Base-by-base conservation (phyloP, 1,140 invertebrate genomes). In the Saccostrea glomerata region DNA sequence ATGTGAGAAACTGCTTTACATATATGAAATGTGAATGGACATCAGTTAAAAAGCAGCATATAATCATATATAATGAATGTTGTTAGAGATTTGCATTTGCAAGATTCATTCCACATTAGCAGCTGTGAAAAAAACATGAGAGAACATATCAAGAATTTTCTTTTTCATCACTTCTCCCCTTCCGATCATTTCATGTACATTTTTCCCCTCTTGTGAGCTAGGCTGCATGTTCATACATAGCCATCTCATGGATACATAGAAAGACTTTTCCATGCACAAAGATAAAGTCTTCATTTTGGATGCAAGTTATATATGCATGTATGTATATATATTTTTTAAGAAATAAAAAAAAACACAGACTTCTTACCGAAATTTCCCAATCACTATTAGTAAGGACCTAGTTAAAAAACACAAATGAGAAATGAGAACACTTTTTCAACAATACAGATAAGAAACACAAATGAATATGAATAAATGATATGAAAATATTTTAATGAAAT, bases 351-450 rank as follows among this genome's bases (percentile, higher is more conserved):
- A 23, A 15, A 11, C 40, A 20, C 9, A 6, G 47, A 84, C 55
- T n/a, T 84, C 82, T 84, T 84, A 84, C 82, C 82, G 82, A 84
- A 84, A 55, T 56, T 23, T n/a, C 36, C 82, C 82, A 84, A 56
- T 84, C 82, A 54, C 47, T 55, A 84, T 40, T 84, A 84, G 82
- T 84, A 84, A 84, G 40, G 20, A 84, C 82, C 82, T 84, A 84
- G 47, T 84, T n/a, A 54, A 84, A 36, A 77, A 77, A 77, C 30
- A 77, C 70, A 77, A 77, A 77, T 30, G 70, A 30, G 30, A 77
- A 30, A 77, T 30, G 58, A 63, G 58, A 17, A 63, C 58, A 63
- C 47, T 47, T 17, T 63, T 63, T 63, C 58, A 63, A 63, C 58
- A 63, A 63, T 63, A 63, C 17, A 36, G 1, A 36, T 1, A 63